Conservation (phyloP, 1,140 invertebrate genomes). For the Oryzaephilus surinamensis region DNA sequence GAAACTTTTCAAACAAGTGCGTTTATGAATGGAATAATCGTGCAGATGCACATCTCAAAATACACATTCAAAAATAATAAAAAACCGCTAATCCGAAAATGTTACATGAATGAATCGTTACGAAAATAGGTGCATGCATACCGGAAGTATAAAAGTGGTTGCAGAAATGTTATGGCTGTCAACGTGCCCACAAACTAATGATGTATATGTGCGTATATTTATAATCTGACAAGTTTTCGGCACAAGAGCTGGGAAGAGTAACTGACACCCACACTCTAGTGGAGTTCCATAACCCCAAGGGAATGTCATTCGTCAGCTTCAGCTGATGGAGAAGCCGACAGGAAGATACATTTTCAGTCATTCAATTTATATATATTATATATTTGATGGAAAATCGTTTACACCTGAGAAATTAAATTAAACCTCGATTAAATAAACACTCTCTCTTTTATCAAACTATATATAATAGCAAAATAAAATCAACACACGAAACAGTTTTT, state of each 20-base stretch:
- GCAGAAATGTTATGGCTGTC: constrained; percentile 8
- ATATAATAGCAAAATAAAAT: no score
- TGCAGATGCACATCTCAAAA: no score
- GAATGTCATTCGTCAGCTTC: neutral
- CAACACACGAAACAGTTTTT: no score
- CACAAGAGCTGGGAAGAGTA: neutral
- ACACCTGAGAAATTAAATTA: no score
- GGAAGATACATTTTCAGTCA: no score
- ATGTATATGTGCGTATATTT: neutral
- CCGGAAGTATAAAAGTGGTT: constrained; percentile 4
- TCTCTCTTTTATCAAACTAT: no score
- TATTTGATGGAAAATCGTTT: no score
- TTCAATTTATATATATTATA: no score
- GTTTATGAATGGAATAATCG: constrained; percentile 9
- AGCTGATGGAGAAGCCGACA: no score
- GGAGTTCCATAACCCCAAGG: constrained; percentile 2
- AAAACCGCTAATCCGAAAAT: neutral
- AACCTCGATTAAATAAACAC: no score
- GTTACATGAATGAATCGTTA: constrained; percentile 2
- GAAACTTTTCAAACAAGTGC: neutral
- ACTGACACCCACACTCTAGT: neutral
- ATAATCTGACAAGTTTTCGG: neutral
- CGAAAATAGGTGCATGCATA: neutral
- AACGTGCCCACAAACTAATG: constrained; percentile 4
- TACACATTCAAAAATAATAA: constrained; percentile 5